Conservation (phyloP, 1,140 invertebrate genomes). For the Doryteuthis pealeii region DNA sequence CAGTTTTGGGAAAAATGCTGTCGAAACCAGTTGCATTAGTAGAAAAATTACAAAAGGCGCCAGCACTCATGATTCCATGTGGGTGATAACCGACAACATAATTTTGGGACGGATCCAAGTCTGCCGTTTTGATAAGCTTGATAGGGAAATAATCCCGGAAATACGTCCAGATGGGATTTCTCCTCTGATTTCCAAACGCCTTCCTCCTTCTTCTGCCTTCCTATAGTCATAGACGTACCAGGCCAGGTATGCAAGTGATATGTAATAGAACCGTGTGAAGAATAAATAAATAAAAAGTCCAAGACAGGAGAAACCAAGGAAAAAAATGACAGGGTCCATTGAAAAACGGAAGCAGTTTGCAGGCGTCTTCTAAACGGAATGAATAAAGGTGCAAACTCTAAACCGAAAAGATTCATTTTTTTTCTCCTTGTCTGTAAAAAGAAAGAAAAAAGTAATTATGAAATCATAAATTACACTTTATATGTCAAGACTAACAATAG, state of each 20-base stretch:
- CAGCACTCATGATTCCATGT: constrained; percentile 81
- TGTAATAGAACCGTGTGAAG: constrained; percentile 60
- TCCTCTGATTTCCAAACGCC: constrained; percentile 68
- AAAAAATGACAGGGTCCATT: constrained; percentile 71
- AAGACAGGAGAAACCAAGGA: constrained; percentile 64
- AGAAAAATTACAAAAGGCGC: constrained; percentile 76
- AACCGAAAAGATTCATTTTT: constrained; percentile 63
- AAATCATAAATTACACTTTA: too few species aligned
- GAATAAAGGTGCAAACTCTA: constrained; percentile 77
- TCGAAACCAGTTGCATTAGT: constrained; percentile 75
- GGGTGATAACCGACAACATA: constrained; percentile 88
- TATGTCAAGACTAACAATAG: too few species aligned
- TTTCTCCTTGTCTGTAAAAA: background rate
- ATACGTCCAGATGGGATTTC: constrained; percentile 72
- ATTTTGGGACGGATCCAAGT: constrained; percentile 77
- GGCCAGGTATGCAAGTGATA: constrained; percentile 67
- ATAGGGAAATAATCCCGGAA: constrained; percentile 84
- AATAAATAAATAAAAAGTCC: constrained; percentile 59
- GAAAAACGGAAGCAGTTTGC: constrained; percentile 75
- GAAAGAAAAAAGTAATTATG: too few species aligned
- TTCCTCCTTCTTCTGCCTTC: constrained; percentile 66
- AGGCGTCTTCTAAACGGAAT: constrained; percentile 75
- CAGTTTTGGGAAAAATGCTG: constrained; percentile 78
- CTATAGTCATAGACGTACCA: constrained; percentile 74
- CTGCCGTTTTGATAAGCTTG: constrained; percentile 77